Evolutionary conservation across 2,888 invertebrate genomes (phyloP), one percentile per base, ranked within the genome.

Genomic region (Nycteola revayana): DNA sequence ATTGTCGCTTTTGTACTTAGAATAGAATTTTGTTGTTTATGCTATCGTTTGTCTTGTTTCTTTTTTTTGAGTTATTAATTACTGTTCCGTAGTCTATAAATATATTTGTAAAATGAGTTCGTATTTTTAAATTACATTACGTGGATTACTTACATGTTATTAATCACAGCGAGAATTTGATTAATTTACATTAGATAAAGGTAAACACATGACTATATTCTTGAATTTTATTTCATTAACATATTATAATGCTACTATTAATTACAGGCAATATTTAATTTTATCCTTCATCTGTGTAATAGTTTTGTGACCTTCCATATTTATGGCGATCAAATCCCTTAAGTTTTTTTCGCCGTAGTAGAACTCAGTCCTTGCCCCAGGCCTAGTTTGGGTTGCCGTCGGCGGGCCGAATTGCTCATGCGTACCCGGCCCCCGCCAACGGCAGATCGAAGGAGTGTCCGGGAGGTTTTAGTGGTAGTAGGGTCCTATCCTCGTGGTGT

Each of bases 1-100:
- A 85, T 82, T 78, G 75, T 71, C 75, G 72, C 71, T 78, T 73
- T 73, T 65, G 60, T 75, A 75, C 67, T 55, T 60, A 68, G 70
- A 75, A 79, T 76, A 70, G 69, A 71, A 69, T 75, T 72, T 64
- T 50, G 50, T 63, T 73, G 67, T 74, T 78, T 72, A 67, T 67
- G 66, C 60, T 66, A 58, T 60, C 59, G 63, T 55, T 59, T 53
- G 50, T 40, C 44, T 48, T 48, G 49, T 42, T 50, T 27, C 49
- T 14, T 60, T 50, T 50, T 64, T 66, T 60, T 41, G 49, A 27
- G 40, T 47, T 53, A 55, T 49, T 55, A 56, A 46, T 58, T 46
- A 57, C 9, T 28, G 33, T 32, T 32, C 26, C 36, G 26, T 42
- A 33, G 17, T 18, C 30, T n/a, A 43, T 25, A 25, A 14, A 14